Evolutionary conservation across 2,888 invertebrate genomes (phyloP).

Genomic region (Desoria tigrina): DNA sequence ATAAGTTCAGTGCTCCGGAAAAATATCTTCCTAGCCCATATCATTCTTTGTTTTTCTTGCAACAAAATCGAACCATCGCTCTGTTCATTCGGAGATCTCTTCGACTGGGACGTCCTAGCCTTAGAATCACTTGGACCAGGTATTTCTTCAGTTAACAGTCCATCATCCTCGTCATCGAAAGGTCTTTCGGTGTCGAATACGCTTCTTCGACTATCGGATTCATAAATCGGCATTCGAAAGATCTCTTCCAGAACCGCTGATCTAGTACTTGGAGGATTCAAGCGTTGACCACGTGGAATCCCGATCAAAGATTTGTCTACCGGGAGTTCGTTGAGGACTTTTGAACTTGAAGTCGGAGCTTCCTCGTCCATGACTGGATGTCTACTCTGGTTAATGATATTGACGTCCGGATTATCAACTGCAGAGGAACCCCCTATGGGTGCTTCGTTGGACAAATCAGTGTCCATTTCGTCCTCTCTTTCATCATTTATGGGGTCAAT

Average conservation of each 20-base stretch:
- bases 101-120: background rate
- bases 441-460: background rate
- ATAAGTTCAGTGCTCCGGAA: slow-evolving; percentile 42
- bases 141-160: slow-evolving; percentile 12
- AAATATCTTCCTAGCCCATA: slow-evolving; percentile 43
- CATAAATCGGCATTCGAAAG: slow-evolving; percentile 29
- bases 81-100: slow-evolving; percentile 15
- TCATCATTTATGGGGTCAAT: no score
- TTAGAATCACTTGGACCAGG: slow-evolving; percentile 19
- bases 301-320: background rate
- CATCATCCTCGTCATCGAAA: background rate
- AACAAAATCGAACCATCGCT: slow-evolving; percentile 9
- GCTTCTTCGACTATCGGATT: slow-evolving; percentile 19
- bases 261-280: background rate
- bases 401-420: background rate
- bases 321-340: no score
- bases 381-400: background rate
- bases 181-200: background rate
- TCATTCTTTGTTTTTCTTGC: slow-evolving; percentile 18
- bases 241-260: slow-evolving; percentile 24
- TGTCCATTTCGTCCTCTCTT: background rate
- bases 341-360: background rate
- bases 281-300: background rate
- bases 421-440: background rate
- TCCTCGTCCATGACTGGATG: background rate